Evolutionary conservation across 2,797 vertebrate genomes (phyloP).

Genomic region (Danio tinwini): DNA sequence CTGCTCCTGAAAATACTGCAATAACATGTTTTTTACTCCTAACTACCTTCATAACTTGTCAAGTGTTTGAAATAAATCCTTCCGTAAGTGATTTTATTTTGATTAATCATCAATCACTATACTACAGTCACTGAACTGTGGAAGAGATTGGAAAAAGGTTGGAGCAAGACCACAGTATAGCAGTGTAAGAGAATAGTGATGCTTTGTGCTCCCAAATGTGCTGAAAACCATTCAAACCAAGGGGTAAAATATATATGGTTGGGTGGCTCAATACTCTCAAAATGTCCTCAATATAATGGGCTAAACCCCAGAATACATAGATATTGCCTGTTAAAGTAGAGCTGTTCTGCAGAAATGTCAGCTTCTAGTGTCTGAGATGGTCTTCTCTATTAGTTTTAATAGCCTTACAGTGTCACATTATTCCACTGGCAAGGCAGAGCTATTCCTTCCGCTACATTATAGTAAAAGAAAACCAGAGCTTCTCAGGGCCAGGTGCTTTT

Average conservation of each 20-base stretch:
- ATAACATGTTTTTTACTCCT: too few species aligned
- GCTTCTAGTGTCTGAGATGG: not conserved
- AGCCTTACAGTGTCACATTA: not conserved
- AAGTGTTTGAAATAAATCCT: too few species aligned
- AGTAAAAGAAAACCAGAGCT: not conserved
- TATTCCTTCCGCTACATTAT: constrained; percentile 4
- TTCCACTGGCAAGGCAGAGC: constrained; percentile 1
- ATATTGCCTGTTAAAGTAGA: constrained; percentile 1
- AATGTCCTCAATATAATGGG: not conserved
- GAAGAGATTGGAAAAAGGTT: too few species aligned
- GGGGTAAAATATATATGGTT: not conserved
- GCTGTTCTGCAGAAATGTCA: constrained; percentile 1
- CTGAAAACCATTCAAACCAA: too few species aligned
- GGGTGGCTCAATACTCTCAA: not conserved
- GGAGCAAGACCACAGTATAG: too few species aligned
- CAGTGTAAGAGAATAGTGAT: too few species aligned
- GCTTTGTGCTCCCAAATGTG: too few species aligned
- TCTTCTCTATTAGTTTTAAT: constrained; percentile 32
- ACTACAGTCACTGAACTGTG: too few species aligned
- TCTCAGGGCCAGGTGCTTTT: not conserved
- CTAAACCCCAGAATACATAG: constrained; percentile 2
- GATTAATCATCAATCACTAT: too few species aligned
- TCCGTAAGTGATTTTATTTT: too few species aligned
- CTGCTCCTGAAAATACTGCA: too few species aligned
- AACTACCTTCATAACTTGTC: too few species aligned